Base-by-base conservation (phyloP, 2,113 vertebrate genomes). In the Puntigrus tetrazona region DNA sequence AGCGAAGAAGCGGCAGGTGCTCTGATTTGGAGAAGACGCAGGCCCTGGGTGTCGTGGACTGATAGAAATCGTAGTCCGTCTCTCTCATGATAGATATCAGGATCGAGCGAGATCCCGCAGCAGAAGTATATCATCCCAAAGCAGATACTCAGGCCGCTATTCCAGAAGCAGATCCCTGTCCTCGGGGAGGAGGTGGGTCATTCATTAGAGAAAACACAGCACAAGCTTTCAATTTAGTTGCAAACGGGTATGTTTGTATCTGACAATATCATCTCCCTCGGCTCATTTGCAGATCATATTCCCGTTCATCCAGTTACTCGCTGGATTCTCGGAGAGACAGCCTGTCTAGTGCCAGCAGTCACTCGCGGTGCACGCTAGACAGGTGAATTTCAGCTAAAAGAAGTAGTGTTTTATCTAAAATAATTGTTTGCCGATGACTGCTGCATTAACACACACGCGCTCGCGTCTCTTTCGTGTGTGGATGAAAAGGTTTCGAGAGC, bases 291-390 rank as follows among this genome's bases (percentile, higher is more conserved):
- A 99, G 97, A 91, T 97, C 96, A 4, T 97, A 94, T 86, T 97
- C 97, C n/a, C 95, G 93, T 79, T 98, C 97, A 43, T 93, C 90
- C 79, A 97, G 95, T 91, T 95, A 94, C 50, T 96, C 96, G 0
- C 91, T 94, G 52, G 95, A 94, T 86, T 94, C 93, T 36, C 95
- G 94, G 91, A 94, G 93, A 89, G 96, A 96, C 72, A 95, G 95
- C 22, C 89, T 92, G 36, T 94, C 93, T 88, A 96, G 94, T 74
- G 93, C 93, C 1, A 93, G 96, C 76, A 92, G 92, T 5, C n/a
- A n/a, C n/a, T n/a, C n/a, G n/a, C n/a, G 94, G 91, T 93, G 96
- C 93, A 96, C 94, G 63, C 90, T 90, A 1, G 90, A 92, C 94
- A 98, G 97, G 98, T 99, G 94, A 85, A 43, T 41, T 61, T 29